Evolutionary conservation across 2,888 invertebrate genomes (phyloP), one percentile per base, ranked within the genome.

Genomic region (Lepidonotus clava): DNA sequence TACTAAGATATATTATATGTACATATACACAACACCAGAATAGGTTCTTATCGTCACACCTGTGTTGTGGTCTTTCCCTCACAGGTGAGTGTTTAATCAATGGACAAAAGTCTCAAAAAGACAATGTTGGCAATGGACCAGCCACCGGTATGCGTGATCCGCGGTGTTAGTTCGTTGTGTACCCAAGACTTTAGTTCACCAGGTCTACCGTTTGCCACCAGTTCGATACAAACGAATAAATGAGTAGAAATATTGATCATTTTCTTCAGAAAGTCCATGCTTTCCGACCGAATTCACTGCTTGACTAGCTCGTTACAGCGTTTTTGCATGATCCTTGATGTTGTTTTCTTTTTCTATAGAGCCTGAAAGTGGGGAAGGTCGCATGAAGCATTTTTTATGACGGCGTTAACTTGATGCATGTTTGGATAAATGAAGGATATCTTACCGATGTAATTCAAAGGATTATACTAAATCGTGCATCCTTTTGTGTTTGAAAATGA

Each of bases 211-310:
- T 1, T 24, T 28, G 61, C 28, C 61, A 28, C 28, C 61, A 32
- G 61, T 61, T 61, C 61, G 61, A 61, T 61, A 61, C 61, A 61
- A 61, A 32, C 61, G 5, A 61, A 61, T 61, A 61, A 61, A 61
- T 61, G 61, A 61, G 61, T 61, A 61, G 32, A 61, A 32, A 61
- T 61, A 61, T 61, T 28, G 61, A 61, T 28, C 28, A n/a, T 0
- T n/a, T 24, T 28, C 61, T 61, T 28, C 2, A 32, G 24, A 11
- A 32, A n/a, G 61, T 61, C 28, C 28, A 11, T 61, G 28, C 5
- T 14, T 24, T 11, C 24, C 11, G 61, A 61, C 2, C 61, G 28
- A n/a, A n/a, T 61, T 61, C 61, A 1, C 24, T 32, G 32, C 61
- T 61, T 61, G 61, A 61, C 61, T 61, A 61, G 32, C 11, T 32